phyloP scores from a whole-genome alignment of 2,113 vertebrate genomes.

The Oceanites oceanicus region DNA sequence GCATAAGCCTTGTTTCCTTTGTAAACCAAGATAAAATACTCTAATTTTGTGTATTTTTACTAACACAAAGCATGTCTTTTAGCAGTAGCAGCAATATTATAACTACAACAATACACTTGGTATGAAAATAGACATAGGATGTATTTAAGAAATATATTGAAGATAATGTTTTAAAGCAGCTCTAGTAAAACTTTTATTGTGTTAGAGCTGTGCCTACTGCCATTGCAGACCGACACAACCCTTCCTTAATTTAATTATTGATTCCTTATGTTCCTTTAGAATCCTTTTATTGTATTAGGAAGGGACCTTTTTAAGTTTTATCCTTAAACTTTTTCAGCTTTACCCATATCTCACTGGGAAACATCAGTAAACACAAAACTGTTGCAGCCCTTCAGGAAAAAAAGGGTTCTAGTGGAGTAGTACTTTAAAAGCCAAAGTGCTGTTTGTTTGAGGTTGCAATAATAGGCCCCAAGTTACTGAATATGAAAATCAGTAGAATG shows the following conservation, averaged over 20 bases:
- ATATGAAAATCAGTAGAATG: background rate
- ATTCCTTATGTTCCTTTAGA: background rate
- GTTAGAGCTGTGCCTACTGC: background rate
- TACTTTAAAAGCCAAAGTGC: background rate
- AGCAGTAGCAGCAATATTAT: background rate
- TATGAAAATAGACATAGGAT: background rate
- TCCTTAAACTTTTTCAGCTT: background rate
- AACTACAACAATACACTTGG: background rate
- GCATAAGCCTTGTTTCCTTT: background rate
- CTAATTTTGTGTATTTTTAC: background rate
- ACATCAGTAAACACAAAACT: background rate
- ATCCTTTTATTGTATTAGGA: background rate
- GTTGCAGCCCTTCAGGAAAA: background rate
- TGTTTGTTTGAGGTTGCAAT: background rate
- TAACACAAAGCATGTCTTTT: too few species aligned
- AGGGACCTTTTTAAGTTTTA: background rate
- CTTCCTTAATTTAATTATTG: background rate
- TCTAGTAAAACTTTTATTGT: background rate
- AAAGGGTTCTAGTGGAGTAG: background rate
- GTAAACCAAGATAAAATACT: background rate
- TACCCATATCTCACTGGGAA: background rate
- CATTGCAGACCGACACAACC: background rate
- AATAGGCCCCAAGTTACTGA: background rate
- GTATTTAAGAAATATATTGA: background rate
- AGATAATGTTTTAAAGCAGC: background rate